Evolutionary conservation across 2,888 invertebrate species (phyloP), one percentile per base, ranked within the genome.

Genomic region (Graphium colonna): DNA sequence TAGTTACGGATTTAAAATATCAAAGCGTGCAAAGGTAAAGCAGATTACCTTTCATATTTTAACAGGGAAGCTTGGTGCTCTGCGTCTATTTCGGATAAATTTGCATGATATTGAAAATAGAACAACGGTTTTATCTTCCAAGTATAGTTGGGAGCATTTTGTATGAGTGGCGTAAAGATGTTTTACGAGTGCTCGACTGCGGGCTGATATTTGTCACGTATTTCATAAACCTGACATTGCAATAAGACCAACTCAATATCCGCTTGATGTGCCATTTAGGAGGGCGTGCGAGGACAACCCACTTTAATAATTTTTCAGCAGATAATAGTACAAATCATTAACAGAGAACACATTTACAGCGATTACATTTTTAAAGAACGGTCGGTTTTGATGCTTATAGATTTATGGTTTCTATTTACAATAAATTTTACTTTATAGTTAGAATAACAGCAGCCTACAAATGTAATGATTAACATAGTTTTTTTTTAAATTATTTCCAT

Each of bases 41-140:
- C 59, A 62, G 75, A 76, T 79, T 75, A 74, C 65, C 67, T 75
- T 77, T 73, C 74, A 80, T 76, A 80, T 79, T 79, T 79, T 69
- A 79, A 60, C 60, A 60, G 55, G 60, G 56, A 57, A 59, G 60
- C 60, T 64, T 60, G 58, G 63, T 60, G 61, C 67, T 61, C 59
- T 62, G 56, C 60, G 58, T 60, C 57, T 57, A 59, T 49, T 39
- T 36, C 57, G 56, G 52, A 59, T 52, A 61, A 71, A 80, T 81
- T 79, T 80, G 71, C 77, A 80, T 80, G 71, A 70, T 79, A 81
- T 82, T 79, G 69, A 63, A 75, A 64, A 63, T 57, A 55, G 63
- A 67, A 60, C 59, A 56, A 42, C 48, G 26, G 38, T 21, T 45
- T 36, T 39, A 43, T 48, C 31, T 42, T 44, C 21, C 38, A 31